Evolutionary conservation across 2,113 vertebrate species (phyloP), one percentile per base, ranked within the genome.

Genomic region (Paraplagusia blochii): DNA sequence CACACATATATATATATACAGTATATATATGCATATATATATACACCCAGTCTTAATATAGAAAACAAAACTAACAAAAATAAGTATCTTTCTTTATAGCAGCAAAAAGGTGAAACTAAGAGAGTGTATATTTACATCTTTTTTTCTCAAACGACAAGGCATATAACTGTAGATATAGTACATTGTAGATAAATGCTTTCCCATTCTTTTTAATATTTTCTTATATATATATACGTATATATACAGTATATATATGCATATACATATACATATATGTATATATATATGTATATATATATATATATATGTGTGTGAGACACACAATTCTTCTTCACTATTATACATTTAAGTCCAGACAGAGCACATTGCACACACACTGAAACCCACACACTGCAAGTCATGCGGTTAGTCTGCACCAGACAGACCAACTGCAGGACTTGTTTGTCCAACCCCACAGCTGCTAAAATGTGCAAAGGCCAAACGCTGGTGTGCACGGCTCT

Each of bases 11-110:
- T 51, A 35, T 59, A 22, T 62, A 44, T 63, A 63, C n/a, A n/a
- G n/a, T 70, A 74, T 49, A 17, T 16, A 51, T 50, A 50, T 50
- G 4, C 33, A 33, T 49, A 11, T 56, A 43, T 55, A 11, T 56
- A 49, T 64, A 61, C 60, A 78, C n/a, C n/a, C 85, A 88, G 63
- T 80, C 71, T 81, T 87, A 85, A 77, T 85, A 88, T 85, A 89
- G 87, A 90, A 90, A 88, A 84, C 64, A 86, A 81, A 87, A 87
- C 80, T 82, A 86, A 89, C 66, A 88, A 84, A 90, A 91, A 89
- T 83, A 90, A 90, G 90, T 80, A 87, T 87, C 83, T 85, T n/a
- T 90, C 82, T 84, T 85, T 69, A 90, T 89, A 91, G 88, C 87
- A 90, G 87, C 87, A 89, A 88, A 87, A 85, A 87, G 77, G 85